Evolutionary conservation across 2,888 invertebrate species (phyloP).

Genomic region (Lutraria lutraria): DNA sequence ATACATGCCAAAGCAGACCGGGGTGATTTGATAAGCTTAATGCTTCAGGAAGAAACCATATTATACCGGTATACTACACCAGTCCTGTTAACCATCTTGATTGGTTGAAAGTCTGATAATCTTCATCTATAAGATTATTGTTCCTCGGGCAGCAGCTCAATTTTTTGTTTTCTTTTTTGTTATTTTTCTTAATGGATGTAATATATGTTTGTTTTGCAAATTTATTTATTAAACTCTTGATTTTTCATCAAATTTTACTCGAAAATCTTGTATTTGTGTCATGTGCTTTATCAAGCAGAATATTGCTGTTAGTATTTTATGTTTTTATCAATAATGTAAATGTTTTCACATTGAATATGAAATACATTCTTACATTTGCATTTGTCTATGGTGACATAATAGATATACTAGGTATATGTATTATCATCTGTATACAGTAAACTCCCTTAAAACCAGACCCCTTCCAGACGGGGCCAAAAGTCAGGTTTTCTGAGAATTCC

Average conservation of each 20-base stretch:
- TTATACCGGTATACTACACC: too few species aligned
- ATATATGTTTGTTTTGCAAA: conserved; percentile 23
- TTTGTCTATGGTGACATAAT: too few species aligned
- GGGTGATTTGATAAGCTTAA: too few species aligned
- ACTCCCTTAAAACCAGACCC: too few species aligned
- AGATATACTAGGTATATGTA: too few species aligned
- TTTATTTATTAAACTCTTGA: conserved; percentile 16
- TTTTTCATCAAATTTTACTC: background rate
- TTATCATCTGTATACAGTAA: too few species aligned
- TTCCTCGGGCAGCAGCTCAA: conserved; percentile 13
- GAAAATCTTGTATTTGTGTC: background rate
- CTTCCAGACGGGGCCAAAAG: too few species aligned
- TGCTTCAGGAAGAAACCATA: too few species aligned
- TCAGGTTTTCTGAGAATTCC: too few species aligned
- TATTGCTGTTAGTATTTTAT: background rate
- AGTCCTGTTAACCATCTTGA: too few species aligned
- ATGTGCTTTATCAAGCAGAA: background rate
- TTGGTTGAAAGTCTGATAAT: background rate
- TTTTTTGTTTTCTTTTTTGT: conserved; percentile 4
- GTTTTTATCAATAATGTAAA: background rate
- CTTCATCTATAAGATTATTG: background rate
- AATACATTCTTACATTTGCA: background rate
- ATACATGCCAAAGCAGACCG: too few species aligned
- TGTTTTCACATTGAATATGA: background rate
- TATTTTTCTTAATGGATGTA: conserved; percentile 21